Percentiles rank a stretch among this genome's conserved stretches.
Evolutionary conservation across 2,888 invertebrate species (phyloP).

Genomic region (Trachelus stipa): DNA sequence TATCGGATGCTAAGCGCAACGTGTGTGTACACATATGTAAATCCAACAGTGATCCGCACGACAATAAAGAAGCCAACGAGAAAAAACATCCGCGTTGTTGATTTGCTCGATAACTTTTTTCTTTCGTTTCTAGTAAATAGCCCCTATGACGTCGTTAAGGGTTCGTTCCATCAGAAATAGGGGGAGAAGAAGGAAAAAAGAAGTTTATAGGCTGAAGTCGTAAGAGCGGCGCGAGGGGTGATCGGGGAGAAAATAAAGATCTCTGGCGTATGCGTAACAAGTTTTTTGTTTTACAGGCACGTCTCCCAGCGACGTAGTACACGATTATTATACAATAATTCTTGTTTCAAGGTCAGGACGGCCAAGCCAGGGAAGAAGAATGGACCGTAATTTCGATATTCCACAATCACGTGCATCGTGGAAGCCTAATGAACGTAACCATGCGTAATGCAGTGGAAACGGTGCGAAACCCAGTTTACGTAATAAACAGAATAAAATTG

Average conservation of each 20-base stretch:
- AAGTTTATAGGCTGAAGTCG: too few relatives aligned
- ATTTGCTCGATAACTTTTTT: neutral
- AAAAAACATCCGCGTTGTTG: neutral
- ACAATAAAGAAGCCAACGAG: neutral
- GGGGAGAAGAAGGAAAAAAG: too few relatives aligned
- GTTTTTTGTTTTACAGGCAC: too few relatives aligned
- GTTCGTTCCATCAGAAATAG: neutral
- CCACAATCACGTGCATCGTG: accelerated
- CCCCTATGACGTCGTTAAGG: neutral
- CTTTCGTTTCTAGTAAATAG: neutral
- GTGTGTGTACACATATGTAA: too few relatives aligned
- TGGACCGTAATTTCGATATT: neutral
- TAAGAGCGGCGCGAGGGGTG: too few relatives aligned
- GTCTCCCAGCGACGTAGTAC: accelerated
- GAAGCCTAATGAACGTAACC: neutral
- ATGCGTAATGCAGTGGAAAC: neutral
- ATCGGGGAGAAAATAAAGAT: too few relatives aligned
- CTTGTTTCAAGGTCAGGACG: neutral
- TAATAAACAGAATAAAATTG: neutral
- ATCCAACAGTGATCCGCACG: too few relatives aligned
- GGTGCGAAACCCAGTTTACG: too few relatives aligned
- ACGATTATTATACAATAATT: too few relatives aligned
- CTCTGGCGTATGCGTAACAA: too few relatives aligned
- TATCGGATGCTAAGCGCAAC: too few relatives aligned
- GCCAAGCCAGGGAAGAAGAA: neutral